Evolutionary conservation across 2,113 vertebrate species (phyloP).

Genomic region (Aldabrachelys gigantea): DNA sequence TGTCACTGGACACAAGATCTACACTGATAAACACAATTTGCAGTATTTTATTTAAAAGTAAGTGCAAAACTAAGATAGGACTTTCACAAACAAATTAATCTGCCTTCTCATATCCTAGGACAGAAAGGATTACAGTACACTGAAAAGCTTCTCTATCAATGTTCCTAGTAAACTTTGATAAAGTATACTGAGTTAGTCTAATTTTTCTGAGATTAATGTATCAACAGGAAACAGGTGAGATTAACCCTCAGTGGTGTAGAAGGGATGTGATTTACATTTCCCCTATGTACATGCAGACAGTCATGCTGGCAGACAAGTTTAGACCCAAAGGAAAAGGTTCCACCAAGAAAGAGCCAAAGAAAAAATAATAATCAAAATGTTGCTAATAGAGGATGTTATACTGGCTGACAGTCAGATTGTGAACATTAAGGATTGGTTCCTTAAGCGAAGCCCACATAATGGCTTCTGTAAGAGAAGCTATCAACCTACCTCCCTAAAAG

Average conservation of each 20-base stretch:
- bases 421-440: background rate
- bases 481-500: background rate
- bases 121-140: background rate
- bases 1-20: background rate
- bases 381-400: background rate
- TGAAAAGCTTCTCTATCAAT: background rate
- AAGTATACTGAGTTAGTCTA: accelerated
- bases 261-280: background rate
- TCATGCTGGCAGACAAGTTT: background rate
- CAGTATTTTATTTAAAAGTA: background rate
- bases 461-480: background rate
- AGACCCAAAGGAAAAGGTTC: accelerated
- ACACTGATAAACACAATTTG: background rate
- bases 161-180: background rate
- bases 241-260: background rate
- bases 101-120: background rate
- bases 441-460: background rate
- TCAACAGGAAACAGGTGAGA: background rate
- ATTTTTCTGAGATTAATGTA: background rate
- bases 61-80: background rate
- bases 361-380: background rate
- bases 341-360: background rate
- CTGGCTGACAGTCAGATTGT: background rate
- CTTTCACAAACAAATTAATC: background rate
- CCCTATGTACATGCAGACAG: background rate